Evolutionary conservation across 2,797 vertebrate genomes (phyloP).

Genomic region (Galago senegalensis): DNA sequence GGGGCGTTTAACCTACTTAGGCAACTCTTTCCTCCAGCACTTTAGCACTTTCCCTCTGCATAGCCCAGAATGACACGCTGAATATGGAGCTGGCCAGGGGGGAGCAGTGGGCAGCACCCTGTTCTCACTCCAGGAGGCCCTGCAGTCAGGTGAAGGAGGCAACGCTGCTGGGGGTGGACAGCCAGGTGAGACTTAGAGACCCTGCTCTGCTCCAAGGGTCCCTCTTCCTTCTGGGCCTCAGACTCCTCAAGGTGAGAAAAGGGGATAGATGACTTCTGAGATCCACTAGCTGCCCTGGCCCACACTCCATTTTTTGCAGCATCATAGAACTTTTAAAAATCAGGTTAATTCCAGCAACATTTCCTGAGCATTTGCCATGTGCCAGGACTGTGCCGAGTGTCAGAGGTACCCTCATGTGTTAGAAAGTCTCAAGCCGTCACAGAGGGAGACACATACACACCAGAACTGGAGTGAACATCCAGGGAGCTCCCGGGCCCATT

Average conservation of each 20-base stretch:
- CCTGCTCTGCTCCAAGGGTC: background rate
- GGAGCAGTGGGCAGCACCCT: background rate
- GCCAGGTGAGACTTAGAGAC: background rate
- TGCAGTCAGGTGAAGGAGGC: fast-evolving
- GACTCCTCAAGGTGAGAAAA: background rate
- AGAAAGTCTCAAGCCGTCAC: background rate
- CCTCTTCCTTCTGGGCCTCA: background rate
- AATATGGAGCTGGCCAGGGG: background rate
- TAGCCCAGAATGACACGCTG: background rate
- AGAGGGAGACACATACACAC: no score
- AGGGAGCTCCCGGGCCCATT: background rate
- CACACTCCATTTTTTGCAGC: background rate
- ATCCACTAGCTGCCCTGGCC: background rate
- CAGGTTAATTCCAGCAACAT: background rate
- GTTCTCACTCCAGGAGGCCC: background rate
- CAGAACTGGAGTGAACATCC: background rate
- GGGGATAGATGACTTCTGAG: background rate
- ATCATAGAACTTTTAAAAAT: background rate
- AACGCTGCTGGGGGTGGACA: no score
- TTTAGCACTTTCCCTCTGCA: conserved; percentile 23
- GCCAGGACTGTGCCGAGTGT: background rate
- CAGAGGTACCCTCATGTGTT: background rate
- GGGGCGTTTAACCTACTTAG: conserved; percentile 71
- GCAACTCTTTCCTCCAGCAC: conserved; percentile 48
- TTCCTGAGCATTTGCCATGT: background rate